Base-by-base conservation (phyloP, 2,888 invertebrate species). In the Anthrax anthrax region DNA sequence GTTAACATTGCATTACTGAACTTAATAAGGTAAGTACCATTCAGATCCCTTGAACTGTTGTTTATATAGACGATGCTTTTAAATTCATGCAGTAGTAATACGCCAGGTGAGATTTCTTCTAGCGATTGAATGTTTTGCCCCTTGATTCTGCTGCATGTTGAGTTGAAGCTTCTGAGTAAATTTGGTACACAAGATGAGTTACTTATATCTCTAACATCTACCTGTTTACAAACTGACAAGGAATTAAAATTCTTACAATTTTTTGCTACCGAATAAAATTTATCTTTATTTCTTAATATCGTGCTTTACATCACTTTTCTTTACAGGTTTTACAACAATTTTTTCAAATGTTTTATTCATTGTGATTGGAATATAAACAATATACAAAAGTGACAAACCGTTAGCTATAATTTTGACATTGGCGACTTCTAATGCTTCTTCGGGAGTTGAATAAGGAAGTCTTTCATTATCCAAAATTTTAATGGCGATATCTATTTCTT, bases 351-450 rank as follows among this genome's bases (percentile, higher is more conserved):
- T 44, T 46, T 52, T 40, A 34, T 41, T 36, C 10, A 45, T 50
- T 42, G 47, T 49, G 23, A 47, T 47, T 40, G 51, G 50, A 39
- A 53, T 51, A 47, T 49, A 47, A 37, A 53, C 38, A 43, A 55
- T n/a, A n/a, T n/a, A n/a, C n/a, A n/a, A n/a, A n/a, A n/a, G n/a
- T n/a, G n/a, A n/a, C n/a, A n/a, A n/a, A 18, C 47, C 42, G 42
- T 51, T 49, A n/a, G 49, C 50, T 14, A 51, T 49, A 27, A 55
- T 49, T 51, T 50, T 54, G 12, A 52, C 43, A 36, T 54, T 48
- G 10, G 49, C 44, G 45, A 54, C 53, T 46, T 55, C 52, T 27
- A 55, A 42, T 18, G 51, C 50, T 42, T 56, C 52, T 36, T 54
- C 52, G 39, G 49, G 23, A 34, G 52, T 53, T 9, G 49, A 37